These are phyloP conservation scores for Sarcophaga rosellei DNA, from an alignment of 2,888 invertebrate genomes.

Conservation along the genomic window DNA sequence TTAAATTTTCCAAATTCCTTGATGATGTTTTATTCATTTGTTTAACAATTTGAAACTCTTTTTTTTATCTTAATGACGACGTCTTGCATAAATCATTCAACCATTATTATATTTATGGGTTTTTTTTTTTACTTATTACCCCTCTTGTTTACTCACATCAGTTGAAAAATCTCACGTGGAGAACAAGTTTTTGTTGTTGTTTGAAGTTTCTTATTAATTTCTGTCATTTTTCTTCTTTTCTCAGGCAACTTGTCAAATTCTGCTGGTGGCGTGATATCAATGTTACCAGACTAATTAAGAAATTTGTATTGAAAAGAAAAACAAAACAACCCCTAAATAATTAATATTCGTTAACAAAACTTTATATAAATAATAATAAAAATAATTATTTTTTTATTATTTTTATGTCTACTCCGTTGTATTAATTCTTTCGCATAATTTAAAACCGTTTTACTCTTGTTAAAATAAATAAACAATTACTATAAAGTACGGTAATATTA, in stretches of 20 bases:
- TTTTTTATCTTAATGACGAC: slow-evolving; percentile 11
- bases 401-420: no score
- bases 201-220: neutral
- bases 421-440: no score
- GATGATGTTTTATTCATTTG: neutral
- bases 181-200: slow-evolving; percentile 22
- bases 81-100: slow-evolving; percentile 15
- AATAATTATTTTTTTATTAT: no score
- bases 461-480: no score
- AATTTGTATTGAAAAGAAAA: neutral
- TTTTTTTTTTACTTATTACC: slow-evolving; percentile 7
- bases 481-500: no score
- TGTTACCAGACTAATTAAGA: slow-evolving; percentile 33
- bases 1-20: neutral
- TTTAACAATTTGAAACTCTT: neutral
- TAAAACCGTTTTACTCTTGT: no score
- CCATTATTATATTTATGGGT: neutral
- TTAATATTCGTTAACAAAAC: no score
- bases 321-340: neutral
- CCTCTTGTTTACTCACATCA: neutral
- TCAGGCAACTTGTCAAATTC: slow-evolving; percentile 63
- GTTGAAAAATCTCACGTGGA: slow-evolving; percentile 47
- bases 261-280: slow-evolving; percentile 69
- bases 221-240: slow-evolving; percentile 46
- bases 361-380: no score